A percentile compares a stretch with the other conserved stretches of the same genome.
These are phyloP conservation scores for Phalanger gymnotis DNA, from an alignment of 2,797 vertebrate species.

Conservation along the genomic window DNA sequence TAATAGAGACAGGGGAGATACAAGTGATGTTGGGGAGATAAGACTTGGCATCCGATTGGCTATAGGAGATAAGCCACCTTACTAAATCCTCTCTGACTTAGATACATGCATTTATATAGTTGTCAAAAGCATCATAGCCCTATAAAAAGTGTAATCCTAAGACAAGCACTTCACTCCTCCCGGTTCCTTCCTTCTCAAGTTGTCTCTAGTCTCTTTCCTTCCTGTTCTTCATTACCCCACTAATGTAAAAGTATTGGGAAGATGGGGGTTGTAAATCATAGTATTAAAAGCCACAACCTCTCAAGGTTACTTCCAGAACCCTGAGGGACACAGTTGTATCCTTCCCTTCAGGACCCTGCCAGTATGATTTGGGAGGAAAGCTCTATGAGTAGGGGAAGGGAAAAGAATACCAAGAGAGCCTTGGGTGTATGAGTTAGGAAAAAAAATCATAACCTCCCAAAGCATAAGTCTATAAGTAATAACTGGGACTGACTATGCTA, in stretches of 20 bases:
- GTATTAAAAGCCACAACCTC: neutral
- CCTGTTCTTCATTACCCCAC: neutral
- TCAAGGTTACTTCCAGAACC: neutral
- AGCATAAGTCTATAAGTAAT: neutral
- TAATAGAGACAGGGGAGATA: neutral
- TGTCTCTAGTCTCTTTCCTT: neutral
- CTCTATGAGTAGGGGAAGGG: neutral
- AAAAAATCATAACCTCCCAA: neutral
- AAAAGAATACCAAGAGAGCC: neutral
- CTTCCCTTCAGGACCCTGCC: neutral
- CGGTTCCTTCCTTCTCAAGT: neutral
- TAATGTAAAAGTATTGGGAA: neutral
- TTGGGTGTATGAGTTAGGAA: neutral
- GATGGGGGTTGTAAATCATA: neutral
- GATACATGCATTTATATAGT: neutral
- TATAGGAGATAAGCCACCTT: neutral
- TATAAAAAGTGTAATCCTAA: neutral
- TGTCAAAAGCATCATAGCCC: neutral
- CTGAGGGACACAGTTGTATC: neutral
- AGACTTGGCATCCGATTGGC: neutral
- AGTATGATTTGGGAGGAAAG: neutral
- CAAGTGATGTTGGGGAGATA: neutral
- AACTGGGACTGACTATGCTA: neutral
- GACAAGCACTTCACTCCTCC: neutral
- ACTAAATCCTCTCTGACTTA: neutral